Evolutionary conservation across 2,797 vertebrate species (phyloP).

Genomic region (Anniella stebbinsi): DNA sequence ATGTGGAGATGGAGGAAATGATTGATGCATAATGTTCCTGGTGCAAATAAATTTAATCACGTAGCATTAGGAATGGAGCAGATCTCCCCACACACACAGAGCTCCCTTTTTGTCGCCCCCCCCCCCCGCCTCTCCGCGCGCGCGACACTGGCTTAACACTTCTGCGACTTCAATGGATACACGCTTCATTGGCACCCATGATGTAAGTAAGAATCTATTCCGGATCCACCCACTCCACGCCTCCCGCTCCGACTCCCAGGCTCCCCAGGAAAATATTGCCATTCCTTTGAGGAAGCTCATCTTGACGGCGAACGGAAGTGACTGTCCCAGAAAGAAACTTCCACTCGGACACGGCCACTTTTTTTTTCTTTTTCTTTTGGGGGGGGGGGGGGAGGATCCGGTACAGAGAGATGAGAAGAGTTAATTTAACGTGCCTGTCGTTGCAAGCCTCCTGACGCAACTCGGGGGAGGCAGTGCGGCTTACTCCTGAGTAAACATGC

Average conservation of each 20-base stretch:
- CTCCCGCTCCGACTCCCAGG: neutral
- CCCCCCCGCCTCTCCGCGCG: neutral
- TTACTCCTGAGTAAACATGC: neutral
- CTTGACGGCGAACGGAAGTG: neutral
- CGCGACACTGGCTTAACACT: neutral
- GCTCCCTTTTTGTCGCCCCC: neutral
- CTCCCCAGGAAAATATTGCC: neutral
- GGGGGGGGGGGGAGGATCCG: no score
- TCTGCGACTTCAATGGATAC: neutral
- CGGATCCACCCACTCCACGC: neutral
- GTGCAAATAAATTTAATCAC: slow-evolving; percentile 51
- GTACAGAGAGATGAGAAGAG: neutral
- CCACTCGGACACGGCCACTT: neutral
- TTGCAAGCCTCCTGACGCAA: no score
- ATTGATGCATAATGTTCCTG: slow-evolving; percentile 41
- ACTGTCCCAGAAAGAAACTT: slow-evolving; percentile 7
- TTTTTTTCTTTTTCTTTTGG: no score
- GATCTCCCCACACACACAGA: neutral
- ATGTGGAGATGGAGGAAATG: slow-evolving; percentile 13
- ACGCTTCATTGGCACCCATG: slow-evolving; percentile 5
- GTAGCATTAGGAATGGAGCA: neutral
- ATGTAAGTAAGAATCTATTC: neutral
- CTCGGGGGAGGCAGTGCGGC: neutral
- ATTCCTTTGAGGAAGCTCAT: neutral
- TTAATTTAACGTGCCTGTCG: neutral